phyloP scores from a whole-genome alignment of 2,113 vertebrate genomes.

The Tragelaphus scriptus region DNA sequence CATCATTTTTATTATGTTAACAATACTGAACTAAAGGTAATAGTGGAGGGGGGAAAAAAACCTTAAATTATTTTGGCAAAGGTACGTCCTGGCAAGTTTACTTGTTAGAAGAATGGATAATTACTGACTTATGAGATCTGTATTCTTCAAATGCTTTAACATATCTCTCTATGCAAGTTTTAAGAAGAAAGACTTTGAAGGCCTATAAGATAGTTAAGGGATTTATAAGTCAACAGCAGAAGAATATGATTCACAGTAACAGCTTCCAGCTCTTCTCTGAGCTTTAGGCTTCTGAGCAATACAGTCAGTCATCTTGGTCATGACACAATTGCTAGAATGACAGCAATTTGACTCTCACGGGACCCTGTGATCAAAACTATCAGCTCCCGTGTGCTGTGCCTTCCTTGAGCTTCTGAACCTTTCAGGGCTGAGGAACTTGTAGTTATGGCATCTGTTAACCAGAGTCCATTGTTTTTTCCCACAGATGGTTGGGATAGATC shows the following conservation, averaged over 20 bases:
- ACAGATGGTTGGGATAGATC: not conserved
- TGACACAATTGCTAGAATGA: not conserved
- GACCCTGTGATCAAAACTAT: not conserved
- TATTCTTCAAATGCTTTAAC: conserved; percentile 33
- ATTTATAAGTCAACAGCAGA: conserved; percentile 27
- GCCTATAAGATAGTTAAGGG: not conserved
- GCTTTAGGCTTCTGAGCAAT: conserved; percentile 8
- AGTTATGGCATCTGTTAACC: not conserved
- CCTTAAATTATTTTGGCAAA: conserved; percentile 1
- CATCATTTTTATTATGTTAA: conserved; percentile 9
- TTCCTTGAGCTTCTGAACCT: not conserved
- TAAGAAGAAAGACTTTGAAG: conserved; percentile 28
- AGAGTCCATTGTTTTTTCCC: not conserved
- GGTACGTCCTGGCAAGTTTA: not conserved
- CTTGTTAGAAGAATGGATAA: not conserved
- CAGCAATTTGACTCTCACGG: not conserved
- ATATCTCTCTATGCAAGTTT: not conserved
- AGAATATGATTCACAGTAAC: not conserved
- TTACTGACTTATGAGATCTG: not conserved
- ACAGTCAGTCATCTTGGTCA: not conserved
- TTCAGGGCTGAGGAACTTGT: not conserved
- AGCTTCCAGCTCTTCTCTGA: conserved; percentile 9
- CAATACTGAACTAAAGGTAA: not conserved
- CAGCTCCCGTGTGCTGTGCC: not conserved
- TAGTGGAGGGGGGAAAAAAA: not conserved